Evolutionary conservation across 1,140 invertebrate genomes (phyloP), one percentile per base, ranked within the genome.

Genomic region (Caerostris extrusa): DNA sequence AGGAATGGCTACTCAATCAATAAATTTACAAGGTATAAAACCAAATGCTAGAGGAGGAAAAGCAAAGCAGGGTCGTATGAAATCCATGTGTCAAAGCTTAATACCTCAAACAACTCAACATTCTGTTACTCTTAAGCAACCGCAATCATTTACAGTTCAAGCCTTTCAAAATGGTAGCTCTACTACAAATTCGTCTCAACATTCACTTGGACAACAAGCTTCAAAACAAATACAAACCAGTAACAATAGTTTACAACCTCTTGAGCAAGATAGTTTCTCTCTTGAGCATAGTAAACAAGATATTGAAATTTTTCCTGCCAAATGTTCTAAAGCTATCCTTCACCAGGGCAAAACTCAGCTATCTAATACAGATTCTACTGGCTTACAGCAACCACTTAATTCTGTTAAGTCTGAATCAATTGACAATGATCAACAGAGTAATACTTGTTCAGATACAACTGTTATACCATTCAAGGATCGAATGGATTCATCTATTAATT

Each of bases 401-500:
- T 19, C 82, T n/a, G 5, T n/a, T 55, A 93, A 87, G 58, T 50
- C 85, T 61, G 92, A 93, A 8, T 55, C 67, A 34, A 7, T 85
- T 53, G 93, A 94, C 55, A 85, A 17, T 90, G 89, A 94, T 57
- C 69, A 61, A 19, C 85, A 81, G 64, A 89, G 64, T 34, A 85
- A 14, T 88, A 56, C 50, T 60, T 83, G 64, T 82, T 55, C 92
- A 8, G 93, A 94, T 50, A 55, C 86, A 55, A 14, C 93, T 50
- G 50, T 89, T 50, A 57, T 89, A 10, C 86, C 92, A 19, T 87
- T 91, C 55, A 17, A 85, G 56, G 94, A 94, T 50, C 61, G 67
- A 81, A 82, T 82, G 58, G 94, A 94, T 81, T 92, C 94, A 12
- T 91, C 94, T 64, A 96, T 96, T 82, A 96, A 94, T 69, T 96